Evolutionary conservation across 2,888 invertebrate species (phyloP).

Genomic region (Lomographa bimaculata): DNA sequence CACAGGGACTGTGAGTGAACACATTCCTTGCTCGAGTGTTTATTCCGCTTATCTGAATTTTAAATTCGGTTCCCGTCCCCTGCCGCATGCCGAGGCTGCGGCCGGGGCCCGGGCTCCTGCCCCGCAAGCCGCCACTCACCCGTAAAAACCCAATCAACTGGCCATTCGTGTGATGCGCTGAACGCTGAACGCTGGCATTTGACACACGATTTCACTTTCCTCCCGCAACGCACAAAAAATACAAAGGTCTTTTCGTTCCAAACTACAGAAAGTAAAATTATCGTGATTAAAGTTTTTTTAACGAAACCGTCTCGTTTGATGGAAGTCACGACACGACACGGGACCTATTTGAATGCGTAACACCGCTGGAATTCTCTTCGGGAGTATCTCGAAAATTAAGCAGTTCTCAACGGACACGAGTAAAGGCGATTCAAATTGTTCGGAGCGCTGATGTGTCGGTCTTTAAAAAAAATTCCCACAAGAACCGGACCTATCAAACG

Average conservation of each 20-base stretch:
- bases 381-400: neutral
- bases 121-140: conserved; percentile 54
- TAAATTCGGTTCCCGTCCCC: conserved; percentile 54
- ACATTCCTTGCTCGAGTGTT: conserved; percentile 55
- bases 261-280: conserved; percentile 37
- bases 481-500: conserved; percentile 17
- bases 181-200: conserved; percentile 47
- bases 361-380: conserved; percentile 4
- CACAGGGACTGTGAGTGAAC: conserved; percentile 15
- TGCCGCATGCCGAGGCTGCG: conserved; percentile 8
- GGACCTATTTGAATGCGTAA: conserved; percentile 11
- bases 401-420: too few species aligned
- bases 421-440: too few species aligned
- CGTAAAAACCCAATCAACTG: conserved; percentile 74
- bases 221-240: conserved; percentile 36
- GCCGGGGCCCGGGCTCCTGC: conserved; percentile 2
- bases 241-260: conserved; percentile 27
- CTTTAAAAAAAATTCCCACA: conserved; percentile 23
- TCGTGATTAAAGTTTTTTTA: conserved; percentile 33
- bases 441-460: too few species aligned
- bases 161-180: conserved; percentile 55
- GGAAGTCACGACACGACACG: conserved; percentile 26
- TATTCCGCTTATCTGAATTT: conserved; percentile 80
- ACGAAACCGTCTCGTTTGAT: conserved; percentile 15
- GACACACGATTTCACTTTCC: conserved; percentile 64